Conservation (phyloP, 2,888 invertebrate genomes). For the Margaritifera margaritifera region DNA sequence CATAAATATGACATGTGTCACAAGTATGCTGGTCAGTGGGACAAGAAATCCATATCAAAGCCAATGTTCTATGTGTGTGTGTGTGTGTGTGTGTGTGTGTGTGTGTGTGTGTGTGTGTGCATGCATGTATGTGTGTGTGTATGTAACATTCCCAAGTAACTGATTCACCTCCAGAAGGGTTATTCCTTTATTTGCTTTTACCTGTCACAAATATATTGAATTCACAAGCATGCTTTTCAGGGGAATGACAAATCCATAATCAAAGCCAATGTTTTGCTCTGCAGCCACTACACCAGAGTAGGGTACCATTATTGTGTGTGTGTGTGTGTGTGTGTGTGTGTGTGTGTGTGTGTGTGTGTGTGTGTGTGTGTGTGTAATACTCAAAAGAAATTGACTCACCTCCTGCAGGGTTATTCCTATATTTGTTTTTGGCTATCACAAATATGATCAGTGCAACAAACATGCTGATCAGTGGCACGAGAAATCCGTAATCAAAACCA, state of each 20-base stretch:
- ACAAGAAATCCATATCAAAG: no score
- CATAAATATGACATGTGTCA: no score
- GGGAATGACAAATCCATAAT: conserved; percentile 63
- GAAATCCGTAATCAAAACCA: conserved; percentile 62
- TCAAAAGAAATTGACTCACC: conserved; percentile 22
- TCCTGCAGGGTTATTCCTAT: conserved; percentile 36
- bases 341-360: no score
- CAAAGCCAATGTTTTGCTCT: conserved; percentile 66
- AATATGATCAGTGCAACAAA: conserved; percentile 57
- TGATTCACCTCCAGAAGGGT: conserved; percentile 30
- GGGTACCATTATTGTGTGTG: no score
- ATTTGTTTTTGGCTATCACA: conserved; percentile 41
- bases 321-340: no score
- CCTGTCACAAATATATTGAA: conserved; percentile 53
- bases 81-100: no score
- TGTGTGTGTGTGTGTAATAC: no score
- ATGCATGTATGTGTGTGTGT: no score
- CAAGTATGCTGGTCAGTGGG: no score
- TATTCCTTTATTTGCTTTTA: conserved; percentile 41
- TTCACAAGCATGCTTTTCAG: conserved; percentile 58
- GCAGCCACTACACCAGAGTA: conserved; percentile 64
- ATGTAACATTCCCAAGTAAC: no score
- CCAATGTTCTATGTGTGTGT: no score
- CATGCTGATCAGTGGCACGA: conserved; percentile 62
- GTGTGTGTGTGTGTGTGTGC: no score